Base-by-base conservation (phyloP, 2,113 vertebrate species). In the Gymnocephalus cernua region DNA sequence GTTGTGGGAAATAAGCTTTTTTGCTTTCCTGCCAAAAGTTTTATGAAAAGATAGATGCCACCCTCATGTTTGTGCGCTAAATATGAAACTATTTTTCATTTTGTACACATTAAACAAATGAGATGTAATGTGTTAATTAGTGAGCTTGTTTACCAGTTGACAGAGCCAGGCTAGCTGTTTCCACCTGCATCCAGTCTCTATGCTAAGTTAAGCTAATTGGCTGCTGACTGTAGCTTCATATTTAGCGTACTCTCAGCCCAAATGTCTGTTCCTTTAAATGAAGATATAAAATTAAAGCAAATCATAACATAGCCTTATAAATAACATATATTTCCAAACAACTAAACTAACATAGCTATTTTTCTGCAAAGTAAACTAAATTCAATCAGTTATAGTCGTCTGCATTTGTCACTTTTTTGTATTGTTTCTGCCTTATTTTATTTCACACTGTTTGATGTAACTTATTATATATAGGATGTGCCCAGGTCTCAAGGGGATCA, bases 381-480 rank as follows among this genome's bases (percentile, higher is more conserved):
- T 86, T 86, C 79, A 92, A 87, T 93, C 75, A 90, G 84, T 91
- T 88, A 74, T 53, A 83, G 71, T 87, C 79, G 82, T 85, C 79
- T 93, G 72, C 27, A 78, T 91, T 80, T 62, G 72, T 18, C 59
- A 23, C 45, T 62, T 29, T 74, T 79, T 89, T 80, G 19, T 70
- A 71, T 79, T 62, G 23, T 64, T 71, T 67, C 63, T 53, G 66
- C 67, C 76, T 91, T 89, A 69, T 90, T 92, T 82, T 92, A 90
- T 92, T 92, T 93, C 79, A 85, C 87, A 85, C 66, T 74, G 38
- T 90, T 87, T 90, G 83, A 79, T 86, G 89, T 93, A 86, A 91
- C 78, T 94, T 94, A 93, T 92, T 93, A 82, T 88, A 88, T 89
- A 86, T 68, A 82, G 86, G 84, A 93, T 92, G 82, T 79, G 62